Evolutionary conservation across 1,140 invertebrate species (phyloP).

Genomic region (Hyposmocoma kahamanoa): DNA sequence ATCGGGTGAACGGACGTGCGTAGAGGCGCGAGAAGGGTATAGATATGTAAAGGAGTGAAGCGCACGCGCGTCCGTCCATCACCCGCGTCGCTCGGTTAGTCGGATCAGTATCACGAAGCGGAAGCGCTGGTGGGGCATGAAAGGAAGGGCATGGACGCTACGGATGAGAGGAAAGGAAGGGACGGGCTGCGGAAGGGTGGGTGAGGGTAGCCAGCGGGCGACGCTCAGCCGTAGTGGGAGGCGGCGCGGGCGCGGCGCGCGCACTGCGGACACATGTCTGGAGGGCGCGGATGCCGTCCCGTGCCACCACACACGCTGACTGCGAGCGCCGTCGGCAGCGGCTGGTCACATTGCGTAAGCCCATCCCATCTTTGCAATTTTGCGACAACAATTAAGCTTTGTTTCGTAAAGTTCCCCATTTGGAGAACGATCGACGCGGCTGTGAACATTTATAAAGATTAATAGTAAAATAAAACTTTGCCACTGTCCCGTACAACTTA

Average conservation of each 20-base stretch:
- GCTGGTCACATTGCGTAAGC: conserved; percentile 79
- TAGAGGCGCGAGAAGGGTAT: conserved; percentile 15
- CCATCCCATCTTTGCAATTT: conserved; percentile 75
- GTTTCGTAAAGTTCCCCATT: conserved; percentile 51
- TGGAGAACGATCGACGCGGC: conserved; percentile 58
- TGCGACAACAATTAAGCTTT: conserved; percentile 76
- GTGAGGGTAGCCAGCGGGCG: conserved; percentile 46
- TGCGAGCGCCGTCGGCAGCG: conserved; percentile 69
- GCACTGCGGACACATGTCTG: conserved; percentile 26
- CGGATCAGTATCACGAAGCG: conserved; percentile 62
- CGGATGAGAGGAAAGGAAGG: conserved; percentile 13
- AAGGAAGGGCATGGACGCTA: conserved; percentile 16
- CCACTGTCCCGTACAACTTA: too few species aligned
- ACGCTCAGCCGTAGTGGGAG: conserved; percentile 52
- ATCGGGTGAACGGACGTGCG: conserved; percentile 59
- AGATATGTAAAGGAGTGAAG: conserved; percentile 6
- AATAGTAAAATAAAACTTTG: too few species aligned
- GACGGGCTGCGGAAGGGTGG: conserved; percentile 19
- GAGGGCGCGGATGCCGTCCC: conserved; percentile 30
- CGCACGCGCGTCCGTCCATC: conserved; percentile 59
- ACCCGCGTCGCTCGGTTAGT: conserved; percentile 56
- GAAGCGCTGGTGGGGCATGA: conserved; percentile 46
- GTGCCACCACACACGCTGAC: conserved; percentile 67
- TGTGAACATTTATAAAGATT: conserved; percentile 54
- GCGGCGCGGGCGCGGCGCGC: conserved; percentile 51